A percentile compares a stretch with the other conserved stretches of the same genome.
phyloP scores from a whole-genome alignment of 2,797 vertebrate species.

The Cephalopachus bancanus region DNA sequence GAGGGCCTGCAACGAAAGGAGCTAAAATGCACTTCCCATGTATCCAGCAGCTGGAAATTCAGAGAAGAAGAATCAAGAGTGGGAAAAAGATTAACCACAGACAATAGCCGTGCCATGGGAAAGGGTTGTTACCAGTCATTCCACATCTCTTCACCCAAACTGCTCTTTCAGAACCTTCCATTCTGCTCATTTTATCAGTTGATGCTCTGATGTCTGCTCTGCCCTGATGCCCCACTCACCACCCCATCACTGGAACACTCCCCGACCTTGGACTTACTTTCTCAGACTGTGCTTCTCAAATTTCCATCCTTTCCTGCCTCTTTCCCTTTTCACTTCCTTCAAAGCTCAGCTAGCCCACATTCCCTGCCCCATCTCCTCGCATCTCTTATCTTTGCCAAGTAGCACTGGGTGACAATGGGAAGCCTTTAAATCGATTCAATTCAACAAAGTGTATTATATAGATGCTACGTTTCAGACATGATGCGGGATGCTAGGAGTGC shows the following conservation, averaged over 20 bases:
- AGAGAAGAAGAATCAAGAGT: background rate
- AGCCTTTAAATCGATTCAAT: conserved; percentile 59
- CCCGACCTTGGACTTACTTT: background rate
- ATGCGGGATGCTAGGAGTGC: conserved; percentile 17
- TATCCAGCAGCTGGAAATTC: background rate
- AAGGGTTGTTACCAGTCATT: background rate
- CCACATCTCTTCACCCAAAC: background rate
- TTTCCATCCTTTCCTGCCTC: background rate
- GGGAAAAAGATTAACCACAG: background rate
- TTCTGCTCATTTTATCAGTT: background rate
- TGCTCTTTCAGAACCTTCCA: background rate
- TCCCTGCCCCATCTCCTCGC: conserved; percentile 8
- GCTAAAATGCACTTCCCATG: background rate
- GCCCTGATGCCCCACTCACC: background rate
- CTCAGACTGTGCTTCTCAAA: background rate
- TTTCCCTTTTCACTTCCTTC: conserved; percentile 14
- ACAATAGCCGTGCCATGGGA: background rate
- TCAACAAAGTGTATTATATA: conserved; percentile 44
- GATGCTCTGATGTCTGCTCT: background rate
- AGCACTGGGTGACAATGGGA: background rate
- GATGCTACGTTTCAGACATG: conserved; percentile 42
- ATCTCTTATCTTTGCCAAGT: conserved; percentile 44
- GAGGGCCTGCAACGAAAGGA: background rate
- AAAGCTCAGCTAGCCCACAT: background rate
- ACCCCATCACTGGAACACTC: background rate